Conservation (phyloP, 2,113 vertebrate species). For the Pomatorhinus ruficollis region DNA sequence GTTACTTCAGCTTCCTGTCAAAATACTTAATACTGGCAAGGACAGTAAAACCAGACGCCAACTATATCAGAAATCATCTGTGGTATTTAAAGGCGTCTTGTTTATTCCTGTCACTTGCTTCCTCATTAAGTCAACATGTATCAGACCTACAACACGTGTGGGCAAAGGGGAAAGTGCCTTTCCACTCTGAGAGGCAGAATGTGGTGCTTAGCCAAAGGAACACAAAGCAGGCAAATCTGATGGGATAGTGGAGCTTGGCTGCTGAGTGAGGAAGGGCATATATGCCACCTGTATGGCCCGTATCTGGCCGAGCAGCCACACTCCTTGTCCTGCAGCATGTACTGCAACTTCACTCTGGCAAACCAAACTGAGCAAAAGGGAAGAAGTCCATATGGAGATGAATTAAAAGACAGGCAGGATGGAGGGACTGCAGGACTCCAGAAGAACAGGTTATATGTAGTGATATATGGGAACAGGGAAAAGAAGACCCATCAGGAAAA, state of each 20-base stretch:
- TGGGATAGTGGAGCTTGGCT: not conserved
- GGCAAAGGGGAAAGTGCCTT: not conserved
- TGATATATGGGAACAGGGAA: not conserved
- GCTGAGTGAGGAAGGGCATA: not conserved
- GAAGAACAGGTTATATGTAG: not conserved
- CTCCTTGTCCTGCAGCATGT: not conserved
- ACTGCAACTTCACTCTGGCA: not conserved
- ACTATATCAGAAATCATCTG: not conserved
- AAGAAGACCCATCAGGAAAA: not conserved
- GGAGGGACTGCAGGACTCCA: not conserved
- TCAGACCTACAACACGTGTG: fast-evolving
- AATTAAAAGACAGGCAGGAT: not conserved
- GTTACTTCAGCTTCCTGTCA: not conserved
- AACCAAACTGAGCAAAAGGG: not conserved
- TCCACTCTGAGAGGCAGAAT: not conserved
- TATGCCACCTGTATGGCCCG: not conserved
- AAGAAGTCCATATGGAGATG: not conserved
- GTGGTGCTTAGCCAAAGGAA: not conserved
- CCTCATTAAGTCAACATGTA: not conserved
- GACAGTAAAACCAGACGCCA: not conserved
- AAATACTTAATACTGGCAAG: not conserved
- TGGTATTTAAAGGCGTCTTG: not conserved
- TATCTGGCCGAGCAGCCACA: not conserved
- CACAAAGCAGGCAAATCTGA: not conserved
- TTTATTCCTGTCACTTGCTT: not conserved